Evolutionary conservation across 2,797 vertebrate species (phyloP).

Genomic region (Darevskia mixta): DNA sequence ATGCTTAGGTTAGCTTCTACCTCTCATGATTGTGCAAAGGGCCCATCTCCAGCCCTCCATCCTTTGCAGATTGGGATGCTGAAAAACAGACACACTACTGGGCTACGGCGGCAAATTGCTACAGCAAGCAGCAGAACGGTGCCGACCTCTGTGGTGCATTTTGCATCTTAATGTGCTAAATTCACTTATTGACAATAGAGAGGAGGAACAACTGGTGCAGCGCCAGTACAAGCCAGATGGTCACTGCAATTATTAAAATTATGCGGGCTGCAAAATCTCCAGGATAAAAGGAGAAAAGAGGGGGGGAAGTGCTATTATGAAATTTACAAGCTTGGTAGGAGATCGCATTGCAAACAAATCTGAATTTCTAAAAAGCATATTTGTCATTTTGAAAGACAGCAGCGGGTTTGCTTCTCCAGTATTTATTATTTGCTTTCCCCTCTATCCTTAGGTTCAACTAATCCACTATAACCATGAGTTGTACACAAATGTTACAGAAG

Average conservation of each 20-base stretch:
- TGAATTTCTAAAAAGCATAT: not conserved
- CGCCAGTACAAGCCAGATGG: conserved; percentile 66
- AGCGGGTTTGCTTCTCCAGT: not conserved
- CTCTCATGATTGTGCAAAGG: conserved; percentile 18
- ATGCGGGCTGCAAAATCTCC: conserved; percentile 44
- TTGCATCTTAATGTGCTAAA: conserved; percentile 53
- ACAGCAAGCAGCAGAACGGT: conserved; percentile 17
- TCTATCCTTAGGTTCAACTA: conserved; percentile 89
- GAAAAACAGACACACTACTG: conserved; percentile 19
- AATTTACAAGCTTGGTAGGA: conserved; percentile 21
- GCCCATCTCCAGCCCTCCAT: conserved; percentile 34
- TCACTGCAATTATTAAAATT: conserved; percentile 61
- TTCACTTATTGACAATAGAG: conserved; percentile 48
- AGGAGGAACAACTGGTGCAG: conserved; percentile 35
- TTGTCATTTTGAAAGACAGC: conserved; percentile 23
- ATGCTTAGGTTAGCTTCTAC: not conserved
- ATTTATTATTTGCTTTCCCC: conserved; percentile 47
- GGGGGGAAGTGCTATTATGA: conserved; percentile 33
- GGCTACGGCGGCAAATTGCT: conserved; percentile 47
- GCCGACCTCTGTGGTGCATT: conserved; percentile 49
- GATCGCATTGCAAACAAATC: not conserved
- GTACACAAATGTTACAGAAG: conserved; percentile 97
- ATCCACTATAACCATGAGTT: conserved; percentile 99
- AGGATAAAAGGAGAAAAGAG: not conserved
- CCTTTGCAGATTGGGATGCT: conserved; percentile 35